Conservation (phyloP, 1,140 invertebrate species). For the Carposina sasakii region DNA sequence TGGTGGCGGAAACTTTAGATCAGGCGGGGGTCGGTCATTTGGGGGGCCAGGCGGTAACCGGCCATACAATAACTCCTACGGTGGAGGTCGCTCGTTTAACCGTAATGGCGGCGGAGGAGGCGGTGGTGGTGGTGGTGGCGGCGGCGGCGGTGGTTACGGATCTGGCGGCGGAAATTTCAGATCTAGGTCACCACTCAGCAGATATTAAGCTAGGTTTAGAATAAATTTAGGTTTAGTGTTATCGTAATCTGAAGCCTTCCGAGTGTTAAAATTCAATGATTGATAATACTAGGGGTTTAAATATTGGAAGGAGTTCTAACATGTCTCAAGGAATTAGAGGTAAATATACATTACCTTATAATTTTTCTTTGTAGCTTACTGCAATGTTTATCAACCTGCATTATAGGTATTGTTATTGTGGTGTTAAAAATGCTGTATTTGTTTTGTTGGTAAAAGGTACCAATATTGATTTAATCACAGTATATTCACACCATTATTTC, state of each 20-base stretch:
- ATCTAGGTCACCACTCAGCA: slow-evolving; percentile 64
- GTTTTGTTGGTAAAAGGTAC: no score
- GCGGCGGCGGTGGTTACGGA: slow-evolving; percentile 66
- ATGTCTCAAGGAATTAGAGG: slow-evolving; percentile 57
- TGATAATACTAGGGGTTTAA: slow-evolving; percentile 60
- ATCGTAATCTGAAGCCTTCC: slow-evolving; percentile 70
- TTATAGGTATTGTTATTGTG: no score
- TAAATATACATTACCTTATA: no score
- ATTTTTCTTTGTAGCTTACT: no score
- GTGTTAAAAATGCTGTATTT: no score
- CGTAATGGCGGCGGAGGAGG: slow-evolving; percentile 28
- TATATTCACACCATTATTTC: no score
- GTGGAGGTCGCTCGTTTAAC: slow-evolving; percentile 30
- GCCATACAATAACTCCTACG: slow-evolving; percentile 32
- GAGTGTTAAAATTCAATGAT: slow-evolving; percentile 66
- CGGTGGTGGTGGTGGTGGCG: slow-evolving; percentile 26
- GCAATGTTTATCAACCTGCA: no score
- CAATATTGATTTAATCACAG: no score
- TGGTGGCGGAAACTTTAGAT: slow-evolving; percentile 47
- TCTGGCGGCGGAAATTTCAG: slow-evolving; percentile 62
- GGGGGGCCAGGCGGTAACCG: slow-evolving; percentile 33
- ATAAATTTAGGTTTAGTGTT: slow-evolving; percentile 69
- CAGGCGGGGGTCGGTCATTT: slow-evolving; percentile 42
- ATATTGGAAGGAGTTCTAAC: slow-evolving; percentile 57
- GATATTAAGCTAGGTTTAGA: slow-evolving; percentile 67